Percentiles rank a stretch among this genome's conserved stretches.
Conservation (phyloP, 2,113 vertebrate species). For the Tetrax tetrax region DNA sequence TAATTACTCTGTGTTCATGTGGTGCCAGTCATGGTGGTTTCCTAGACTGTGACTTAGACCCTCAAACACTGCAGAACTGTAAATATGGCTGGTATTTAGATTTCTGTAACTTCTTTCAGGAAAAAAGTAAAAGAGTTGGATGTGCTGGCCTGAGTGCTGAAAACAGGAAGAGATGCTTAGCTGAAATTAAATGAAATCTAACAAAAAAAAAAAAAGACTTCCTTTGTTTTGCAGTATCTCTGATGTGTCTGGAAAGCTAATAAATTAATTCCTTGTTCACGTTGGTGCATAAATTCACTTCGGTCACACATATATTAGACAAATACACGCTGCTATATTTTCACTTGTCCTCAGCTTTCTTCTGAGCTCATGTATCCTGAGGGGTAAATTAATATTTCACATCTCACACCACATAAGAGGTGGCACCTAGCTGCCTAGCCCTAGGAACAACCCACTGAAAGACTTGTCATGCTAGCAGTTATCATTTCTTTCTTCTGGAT, state of each 20-base stretch:
- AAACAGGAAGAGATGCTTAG: not conserved
- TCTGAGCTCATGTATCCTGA: not conserved
- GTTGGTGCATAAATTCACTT: not conserved
- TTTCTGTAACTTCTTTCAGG: not conserved
- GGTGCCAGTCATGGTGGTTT: not conserved
- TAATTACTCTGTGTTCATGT: not conserved
- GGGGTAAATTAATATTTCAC: not conserved
- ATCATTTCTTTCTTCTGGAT: not conserved
- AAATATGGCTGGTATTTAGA: not conserved
- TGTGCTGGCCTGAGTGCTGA: not conserved
- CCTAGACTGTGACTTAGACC: not conserved
- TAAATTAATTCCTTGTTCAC: not conserved
- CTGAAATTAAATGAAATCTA: not conserved
- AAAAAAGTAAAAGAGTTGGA: not conserved
- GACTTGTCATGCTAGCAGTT: not conserved
- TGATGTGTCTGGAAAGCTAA: not conserved
- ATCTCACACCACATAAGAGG: not conserved
- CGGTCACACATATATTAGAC: not conserved
- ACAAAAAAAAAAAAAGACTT: not conserved
- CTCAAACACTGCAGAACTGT: not conserved
- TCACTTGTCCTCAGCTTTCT: constrained; percentile 1
- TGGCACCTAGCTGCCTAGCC: not conserved
- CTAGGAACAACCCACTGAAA: not conserved
- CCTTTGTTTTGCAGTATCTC: not conserved
- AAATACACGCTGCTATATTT: not conserved